Evolutionary conservation across 1,140 invertebrate species (phyloP), one percentile per base, ranked within the genome.

Genomic region (Meteorus sp.): DNA sequence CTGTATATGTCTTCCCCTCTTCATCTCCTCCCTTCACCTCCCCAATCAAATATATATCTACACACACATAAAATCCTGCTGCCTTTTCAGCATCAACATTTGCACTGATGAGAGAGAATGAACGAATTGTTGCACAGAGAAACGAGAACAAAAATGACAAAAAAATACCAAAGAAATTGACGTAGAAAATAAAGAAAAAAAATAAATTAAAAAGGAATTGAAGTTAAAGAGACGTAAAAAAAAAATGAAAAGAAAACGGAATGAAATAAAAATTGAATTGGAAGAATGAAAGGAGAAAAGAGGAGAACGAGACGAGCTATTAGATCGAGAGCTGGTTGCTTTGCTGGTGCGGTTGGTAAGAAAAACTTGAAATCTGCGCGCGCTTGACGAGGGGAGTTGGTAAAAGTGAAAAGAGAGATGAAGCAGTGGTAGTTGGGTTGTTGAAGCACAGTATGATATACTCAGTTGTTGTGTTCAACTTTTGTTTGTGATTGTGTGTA

Each of bases 331-430:
- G 65, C 62, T 71, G 65, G 68, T 71, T 70, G 70, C 60, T 61
- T 64, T 63, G 68, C 65, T 56, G 45, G 22, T 15, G 22, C 20
- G 19, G n/a, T n/a, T n/a, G n/a, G 15, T 9, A 59, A 71, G 70
- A 76, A 76, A 76, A 76, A 76, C 74, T 76, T 66, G 74, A 74
- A 74, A 74, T 73, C 69, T 63, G 66, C 66, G 61, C 62, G 51
- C 65, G 72, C 68, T 67, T 65, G 73, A 70, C 68, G 64, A 66
- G 61, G 60, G 35, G 59, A 54, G 62, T 55, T 60, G 33, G 64
- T 70, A 65, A 52, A 59, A 45, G 61, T 50, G 56, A 61, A 56
- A 58, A 59, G 31, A 33, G 20, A 39, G 19, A 15, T 9, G 33
- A 15, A 52, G 25, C 11, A 17, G 23, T 8, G 23, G 29, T 17